Conservation (phyloP, 2,113 vertebrate genomes). For the Piprites chloris region DNA sequence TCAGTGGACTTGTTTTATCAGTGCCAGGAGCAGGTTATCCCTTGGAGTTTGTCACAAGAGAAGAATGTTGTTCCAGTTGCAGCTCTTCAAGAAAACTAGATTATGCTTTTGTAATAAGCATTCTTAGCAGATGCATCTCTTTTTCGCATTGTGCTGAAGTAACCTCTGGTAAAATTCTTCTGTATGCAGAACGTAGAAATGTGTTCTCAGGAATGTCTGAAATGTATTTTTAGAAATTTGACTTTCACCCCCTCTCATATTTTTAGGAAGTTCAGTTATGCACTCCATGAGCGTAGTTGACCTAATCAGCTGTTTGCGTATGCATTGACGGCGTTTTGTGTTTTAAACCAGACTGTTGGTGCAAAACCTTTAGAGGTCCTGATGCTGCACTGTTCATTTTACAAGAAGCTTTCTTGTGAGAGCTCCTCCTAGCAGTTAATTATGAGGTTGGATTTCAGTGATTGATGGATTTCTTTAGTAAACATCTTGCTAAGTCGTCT, state of each 20-base stretch:
- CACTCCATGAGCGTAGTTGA: neutral
- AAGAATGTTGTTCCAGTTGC: neutral
- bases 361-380: neutral
- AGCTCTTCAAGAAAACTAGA: neutral
- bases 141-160: neutral
- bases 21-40: neutral
- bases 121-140: neutral
- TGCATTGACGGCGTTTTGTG: neutral
- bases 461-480: neutral
- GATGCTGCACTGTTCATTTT: neutral
- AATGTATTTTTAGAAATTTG: neutral
- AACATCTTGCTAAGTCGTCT: neutral
- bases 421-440: neutral
- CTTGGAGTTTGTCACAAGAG: neutral
- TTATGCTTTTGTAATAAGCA: neutral
- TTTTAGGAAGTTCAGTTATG: neutral
- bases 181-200: neutral
- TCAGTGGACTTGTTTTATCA: neutral
- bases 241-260: fast-evolving
- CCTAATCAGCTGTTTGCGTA: neutral
- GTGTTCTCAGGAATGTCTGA: neutral
- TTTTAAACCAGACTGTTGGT: neutral
- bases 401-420: neutral
- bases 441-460: neutral
- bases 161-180: neutral